Evolutionary conservation across 2,113 vertebrate genomes (phyloP).

Genomic region (Dicaeum eximium): DNA sequence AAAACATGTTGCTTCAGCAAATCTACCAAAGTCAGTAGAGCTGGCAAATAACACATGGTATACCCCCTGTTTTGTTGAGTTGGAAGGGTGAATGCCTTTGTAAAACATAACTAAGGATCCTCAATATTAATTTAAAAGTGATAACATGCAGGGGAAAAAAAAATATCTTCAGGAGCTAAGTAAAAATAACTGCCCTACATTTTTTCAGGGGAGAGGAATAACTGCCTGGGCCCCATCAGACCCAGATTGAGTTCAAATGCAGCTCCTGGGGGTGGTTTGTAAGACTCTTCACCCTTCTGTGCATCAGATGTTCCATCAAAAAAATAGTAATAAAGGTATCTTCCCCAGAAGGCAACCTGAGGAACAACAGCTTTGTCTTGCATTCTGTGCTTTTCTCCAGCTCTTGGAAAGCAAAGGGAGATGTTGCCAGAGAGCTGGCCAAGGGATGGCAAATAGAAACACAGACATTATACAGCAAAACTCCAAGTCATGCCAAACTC

Average conservation of each 20-base stretch:
- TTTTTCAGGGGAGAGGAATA: not conserved
- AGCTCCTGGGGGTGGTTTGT: not conserved
- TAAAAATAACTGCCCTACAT: constrained; percentile 35
- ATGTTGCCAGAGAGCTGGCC: not conserved
- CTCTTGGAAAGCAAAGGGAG: not conserved
- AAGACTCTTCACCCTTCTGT: not conserved
- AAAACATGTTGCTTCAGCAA: not conserved
- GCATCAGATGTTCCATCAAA: not conserved
- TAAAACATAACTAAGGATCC: not conserved
- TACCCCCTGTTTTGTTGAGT: not conserved
- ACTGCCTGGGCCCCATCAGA: not conserved
- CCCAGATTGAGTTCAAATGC: not conserved
- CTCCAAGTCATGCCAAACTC: not conserved
- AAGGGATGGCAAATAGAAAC: not conserved
- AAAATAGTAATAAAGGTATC: not conserved
- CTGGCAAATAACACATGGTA: not conserved
- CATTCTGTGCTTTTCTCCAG: not conserved
- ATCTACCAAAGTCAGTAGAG: not conserved
- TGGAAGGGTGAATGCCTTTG: not conserved
- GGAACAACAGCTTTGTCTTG: not conserved
- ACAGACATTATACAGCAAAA: not conserved
- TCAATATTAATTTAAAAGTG: not conserved
- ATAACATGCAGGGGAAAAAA: not conserved
- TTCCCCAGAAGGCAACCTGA: not conserved
- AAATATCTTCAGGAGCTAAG: not conserved